Evolutionary conservation across 2,888 invertebrate genomes (phyloP).

Genomic region (Limenitis camilla): DNA sequence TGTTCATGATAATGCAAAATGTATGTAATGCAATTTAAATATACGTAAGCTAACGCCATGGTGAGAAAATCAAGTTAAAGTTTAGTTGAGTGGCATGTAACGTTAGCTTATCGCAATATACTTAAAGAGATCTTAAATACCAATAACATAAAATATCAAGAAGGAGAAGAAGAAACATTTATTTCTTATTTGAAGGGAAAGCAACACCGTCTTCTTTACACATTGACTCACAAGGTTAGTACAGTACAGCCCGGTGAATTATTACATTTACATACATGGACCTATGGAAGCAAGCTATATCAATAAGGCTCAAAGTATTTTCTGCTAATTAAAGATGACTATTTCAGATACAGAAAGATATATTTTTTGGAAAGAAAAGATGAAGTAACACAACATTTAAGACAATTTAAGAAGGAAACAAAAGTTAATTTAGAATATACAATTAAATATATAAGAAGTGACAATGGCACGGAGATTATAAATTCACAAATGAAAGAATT

Average conservation of each 20-base stretch:
- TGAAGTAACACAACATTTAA: conserved; percentile 6
- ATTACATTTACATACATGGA: too few species aligned
- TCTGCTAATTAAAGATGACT: conserved; percentile 28
- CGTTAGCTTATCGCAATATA: neutral
- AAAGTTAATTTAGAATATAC: neutral
- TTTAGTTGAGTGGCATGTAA: neutral
- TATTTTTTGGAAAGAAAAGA: conserved; percentile 16
- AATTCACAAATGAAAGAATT: too few species aligned
- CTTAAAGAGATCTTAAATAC: neutral
- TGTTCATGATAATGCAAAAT: neutral
- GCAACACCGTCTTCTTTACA: conserved; percentile 3
- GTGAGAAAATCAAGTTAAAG: neutral
- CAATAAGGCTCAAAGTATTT: conserved; percentile 27
- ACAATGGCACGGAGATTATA: neutral
- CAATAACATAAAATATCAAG: neutral
- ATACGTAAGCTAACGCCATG: neutral
- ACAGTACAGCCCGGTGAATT: conserved; percentile 23
- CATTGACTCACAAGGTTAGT: neutral
- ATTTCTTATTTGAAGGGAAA: neutral
- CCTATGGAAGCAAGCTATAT: conserved; percentile 26
- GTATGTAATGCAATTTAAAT: neutral
- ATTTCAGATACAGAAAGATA: conserved; percentile 13
- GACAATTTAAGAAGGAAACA: neutral
- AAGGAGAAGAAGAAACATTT: neutral
- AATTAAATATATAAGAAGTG: neutral